Conservation (phyloP, 2,797 vertebrate genomes). For the Uromys caudimaculatus region DNA sequence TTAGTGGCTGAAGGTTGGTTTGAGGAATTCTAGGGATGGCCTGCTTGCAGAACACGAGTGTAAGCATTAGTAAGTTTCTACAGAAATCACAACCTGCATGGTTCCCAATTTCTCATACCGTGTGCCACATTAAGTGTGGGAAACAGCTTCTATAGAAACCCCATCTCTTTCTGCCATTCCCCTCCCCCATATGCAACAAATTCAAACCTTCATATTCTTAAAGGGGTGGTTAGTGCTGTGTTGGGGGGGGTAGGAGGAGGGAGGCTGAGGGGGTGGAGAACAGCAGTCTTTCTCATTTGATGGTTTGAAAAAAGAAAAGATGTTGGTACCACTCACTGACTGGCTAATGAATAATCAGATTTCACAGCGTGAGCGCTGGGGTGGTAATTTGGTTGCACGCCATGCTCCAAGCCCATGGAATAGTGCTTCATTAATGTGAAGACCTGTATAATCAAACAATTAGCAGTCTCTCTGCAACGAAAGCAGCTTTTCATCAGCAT, state of each 20-base stretch:
- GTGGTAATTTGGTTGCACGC: slow-evolving; percentile 99
- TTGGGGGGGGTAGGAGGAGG: background rate
- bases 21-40: slow-evolving; percentile 62
- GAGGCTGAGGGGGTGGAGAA: slow-evolving; percentile 49
- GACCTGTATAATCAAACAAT: slow-evolving; percentile 99
- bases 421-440: slow-evolving; percentile 99
- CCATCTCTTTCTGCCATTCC: background rate
- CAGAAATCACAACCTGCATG: slow-evolving; percentile 27
- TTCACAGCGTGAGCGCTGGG: slow-evolving; percentile 99
- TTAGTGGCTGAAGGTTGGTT: slow-evolving; percentile 72
- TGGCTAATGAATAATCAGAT: slow-evolving; percentile 99
- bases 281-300: slow-evolving; percentile 89
- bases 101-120: slow-evolving; percentile 13
- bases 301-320: slow-evolving; percentile 89
- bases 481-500: slow-evolving; percentile 96
- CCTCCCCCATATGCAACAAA: slow-evolving; percentile 69
- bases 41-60: background rate
- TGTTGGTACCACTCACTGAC: slow-evolving; percentile 98
- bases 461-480: slow-evolving; percentile 93
- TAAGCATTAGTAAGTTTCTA: slow-evolving; percentile 58
- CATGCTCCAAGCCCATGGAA: slow-evolving; percentile 98
- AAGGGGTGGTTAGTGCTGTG: slow-evolving; percentile 49
- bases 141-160: slow-evolving; percentile 61
- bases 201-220: slow-evolving; percentile 81
- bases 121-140: slow-evolving; percentile 61